Conservation (phyloP, 2,113 vertebrate genomes). For the Colossoma macropomum region DNA sequence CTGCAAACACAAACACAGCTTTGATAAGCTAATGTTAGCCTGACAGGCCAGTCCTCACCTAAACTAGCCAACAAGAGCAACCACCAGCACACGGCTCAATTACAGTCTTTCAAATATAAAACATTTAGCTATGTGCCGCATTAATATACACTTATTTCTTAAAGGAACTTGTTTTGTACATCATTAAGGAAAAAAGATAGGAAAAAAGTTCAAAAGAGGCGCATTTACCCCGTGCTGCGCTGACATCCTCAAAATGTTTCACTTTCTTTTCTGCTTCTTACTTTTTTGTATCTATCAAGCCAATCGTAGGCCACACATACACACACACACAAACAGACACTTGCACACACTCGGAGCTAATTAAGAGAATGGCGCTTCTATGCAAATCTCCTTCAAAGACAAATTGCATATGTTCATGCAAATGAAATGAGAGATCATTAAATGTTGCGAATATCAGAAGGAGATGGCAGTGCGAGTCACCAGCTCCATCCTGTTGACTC, state of each 20-base stretch:
- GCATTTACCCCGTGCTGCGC: slow-evolving; percentile 25
- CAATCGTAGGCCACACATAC: slow-evolving; percentile 45
- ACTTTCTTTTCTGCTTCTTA: slow-evolving; percentile 20
- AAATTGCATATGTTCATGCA: slow-evolving; percentile 77
- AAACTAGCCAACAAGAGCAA: neutral
- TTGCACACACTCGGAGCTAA: slow-evolving; percentile 66
- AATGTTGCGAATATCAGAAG: slow-evolving; percentile 9
- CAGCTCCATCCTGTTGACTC: slow-evolving; percentile 18
- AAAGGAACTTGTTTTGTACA: neutral
- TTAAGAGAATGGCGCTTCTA: slow-evolving; percentile 75
- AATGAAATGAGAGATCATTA: slow-evolving; percentile 71
- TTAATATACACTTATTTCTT: slow-evolving; percentile 12
- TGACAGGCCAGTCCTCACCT: neutral
- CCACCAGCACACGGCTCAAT: neutral
- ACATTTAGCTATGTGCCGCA: neutral
- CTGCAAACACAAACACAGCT: neutral
- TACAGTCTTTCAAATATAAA: neutral
- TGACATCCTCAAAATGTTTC: slow-evolving; percentile 17
- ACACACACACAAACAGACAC: slow-evolving; percentile 53
- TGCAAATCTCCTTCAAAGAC: slow-evolving; percentile 73
- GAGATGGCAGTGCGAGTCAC: neutral
- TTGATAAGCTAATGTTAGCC: neutral
- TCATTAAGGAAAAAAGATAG: neutral
- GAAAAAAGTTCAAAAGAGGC: slow-evolving; percentile 3
- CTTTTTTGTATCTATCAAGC: slow-evolving; percentile 4